Evolutionary conservation across 2,888 invertebrate genomes (phyloP), one percentile per base, ranked within the genome.

Genomic region (Diaphora mendica): DNA sequence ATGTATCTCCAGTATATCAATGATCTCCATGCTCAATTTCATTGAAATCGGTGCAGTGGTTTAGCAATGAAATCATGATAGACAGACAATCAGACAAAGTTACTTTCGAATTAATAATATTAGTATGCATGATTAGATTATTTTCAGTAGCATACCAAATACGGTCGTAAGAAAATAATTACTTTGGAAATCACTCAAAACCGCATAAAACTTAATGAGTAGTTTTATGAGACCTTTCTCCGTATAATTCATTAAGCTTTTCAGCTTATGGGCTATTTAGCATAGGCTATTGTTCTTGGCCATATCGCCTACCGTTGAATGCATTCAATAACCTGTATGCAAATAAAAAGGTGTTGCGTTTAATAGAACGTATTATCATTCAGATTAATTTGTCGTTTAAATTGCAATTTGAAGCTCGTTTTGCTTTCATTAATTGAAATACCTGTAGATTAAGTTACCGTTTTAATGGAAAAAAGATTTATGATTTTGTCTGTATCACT

Each of bases 181-280:
- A 73, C 75, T 59, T 72, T 70, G 62, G 42, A 72, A 83, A 75
- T 82, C 72, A 77, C 82, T 80, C 70, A 78, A 73, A 76, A 68
- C 64, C 30, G 0, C 83, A 77, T 83, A 83, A 81, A 82, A 3
- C 20, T 69, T 74, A 79, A 79, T 78, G 68, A 75, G 71, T n/a
- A 66, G 74, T 72, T 79, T 82, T 81, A 79, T 79, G 77, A 44
- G 44, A 65, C 64, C 72, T 75, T 79, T 76, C 81, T 68, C n/a
- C 33, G 76, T 66, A 77, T n/a, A 66, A 62, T 64, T 48, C 68
- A 74, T 76, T 78, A 78, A 77, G 62, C 68, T 35, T 71, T 73
- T 78, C 59, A 72, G 75, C 64, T 72, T 73, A 42, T 55, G 70
- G 35, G 30, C 15, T 78, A 66, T 71, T 74, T 68, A 71, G 55